Conservation (phyloP, 2,888 invertebrate genomes). For the Melinopterus prodromus region DNA sequence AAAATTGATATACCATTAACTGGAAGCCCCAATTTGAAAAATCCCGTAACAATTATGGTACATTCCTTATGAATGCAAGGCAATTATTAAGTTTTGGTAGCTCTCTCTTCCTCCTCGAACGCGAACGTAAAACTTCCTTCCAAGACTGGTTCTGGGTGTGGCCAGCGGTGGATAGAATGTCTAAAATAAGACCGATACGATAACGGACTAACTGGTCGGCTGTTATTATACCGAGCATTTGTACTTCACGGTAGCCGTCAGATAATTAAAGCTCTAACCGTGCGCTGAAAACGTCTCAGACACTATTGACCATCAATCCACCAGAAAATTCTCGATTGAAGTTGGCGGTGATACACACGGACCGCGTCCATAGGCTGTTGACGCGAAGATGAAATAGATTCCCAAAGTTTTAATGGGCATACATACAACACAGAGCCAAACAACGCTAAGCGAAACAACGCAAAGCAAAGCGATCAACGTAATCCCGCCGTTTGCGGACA, state of each 20-base stretch:
- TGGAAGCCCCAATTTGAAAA: background rate
- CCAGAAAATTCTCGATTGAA: background rate
- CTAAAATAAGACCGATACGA: background rate
- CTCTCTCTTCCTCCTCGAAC: background rate
- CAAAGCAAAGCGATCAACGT: too few relatives aligned
- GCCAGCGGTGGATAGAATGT: background rate
- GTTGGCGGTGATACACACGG: background rate
- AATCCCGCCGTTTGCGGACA: too few relatives aligned
- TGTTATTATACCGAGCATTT: background rate
- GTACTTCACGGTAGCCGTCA: background rate
- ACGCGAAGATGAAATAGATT: background rate
- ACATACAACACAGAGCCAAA: background rate
- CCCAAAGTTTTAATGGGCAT: background rate
- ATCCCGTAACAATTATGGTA: slow-evolving; percentile 4
- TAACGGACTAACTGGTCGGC: background rate
- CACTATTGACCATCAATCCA: background rate
- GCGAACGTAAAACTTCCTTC: background rate
- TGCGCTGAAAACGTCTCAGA: background rate
- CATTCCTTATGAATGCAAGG: slow-evolving; percentile 4
- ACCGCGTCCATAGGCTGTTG: background rate
- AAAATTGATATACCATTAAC: background rate
- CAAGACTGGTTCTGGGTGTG: background rate
- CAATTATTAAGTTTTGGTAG: background rate
- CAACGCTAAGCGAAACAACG: too few relatives aligned
- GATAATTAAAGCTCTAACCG: background rate